These are phyloP conservation scores for Epinephelus fuscoguttatus DNA, from an alignment of 2,113 vertebrate genomes.

Conservation along the genomic window DNA sequence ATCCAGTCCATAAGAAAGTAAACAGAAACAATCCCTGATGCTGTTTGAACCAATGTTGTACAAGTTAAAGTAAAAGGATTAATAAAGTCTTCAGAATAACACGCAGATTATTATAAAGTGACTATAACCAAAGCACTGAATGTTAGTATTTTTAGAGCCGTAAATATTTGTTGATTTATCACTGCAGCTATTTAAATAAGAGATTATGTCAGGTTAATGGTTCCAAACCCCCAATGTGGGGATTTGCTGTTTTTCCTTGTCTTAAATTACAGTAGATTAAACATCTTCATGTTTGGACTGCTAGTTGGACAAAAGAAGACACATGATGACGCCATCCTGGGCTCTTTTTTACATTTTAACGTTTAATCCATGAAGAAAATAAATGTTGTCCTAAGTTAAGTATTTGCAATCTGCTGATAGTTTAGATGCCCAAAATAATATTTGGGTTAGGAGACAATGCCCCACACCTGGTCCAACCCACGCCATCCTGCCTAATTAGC, in stretches of 20 bases:
- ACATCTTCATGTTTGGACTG: no score
- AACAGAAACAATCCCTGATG: background rate
- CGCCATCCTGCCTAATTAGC: constrained; percentile 70
- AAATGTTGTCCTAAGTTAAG: background rate
- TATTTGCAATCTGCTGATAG: background rate
- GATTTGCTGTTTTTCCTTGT: no score
- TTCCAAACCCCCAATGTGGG: background rate
- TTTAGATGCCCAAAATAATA: constrained; percentile 6
- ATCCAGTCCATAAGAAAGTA: background rate
- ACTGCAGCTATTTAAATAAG: background rate
- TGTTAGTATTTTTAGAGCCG: background rate
- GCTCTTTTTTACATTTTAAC: no score
- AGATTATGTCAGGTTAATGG: background rate
- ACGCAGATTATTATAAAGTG: background rate
- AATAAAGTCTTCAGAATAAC: background rate
- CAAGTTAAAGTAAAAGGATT: background rate
- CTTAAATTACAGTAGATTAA: no score
- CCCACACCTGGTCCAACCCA: constrained; percentile 65
- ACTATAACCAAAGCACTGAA: background rate
- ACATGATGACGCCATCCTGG: no score
- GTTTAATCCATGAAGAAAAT: background rate
- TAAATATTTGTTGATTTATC: background rate
- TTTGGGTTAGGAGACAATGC: constrained; percentile 54
- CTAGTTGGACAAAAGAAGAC: no score
- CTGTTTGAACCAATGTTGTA: background rate